phyloP scores from a whole-genome alignment of 2,113 vertebrate species.

The Synodontis membranacea region DNA sequence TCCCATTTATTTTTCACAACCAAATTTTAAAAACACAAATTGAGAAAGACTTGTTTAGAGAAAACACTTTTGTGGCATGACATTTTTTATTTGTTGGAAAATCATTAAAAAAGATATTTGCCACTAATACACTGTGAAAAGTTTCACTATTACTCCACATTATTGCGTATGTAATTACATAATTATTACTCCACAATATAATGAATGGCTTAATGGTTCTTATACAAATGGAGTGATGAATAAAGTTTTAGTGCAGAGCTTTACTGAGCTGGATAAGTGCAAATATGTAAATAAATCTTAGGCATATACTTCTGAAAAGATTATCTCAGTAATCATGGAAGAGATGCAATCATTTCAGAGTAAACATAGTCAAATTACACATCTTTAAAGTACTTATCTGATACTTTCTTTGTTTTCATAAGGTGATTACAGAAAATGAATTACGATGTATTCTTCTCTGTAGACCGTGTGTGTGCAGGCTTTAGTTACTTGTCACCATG shows the following conservation, averaged over 20 bases:
- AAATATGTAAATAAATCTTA: neutral
- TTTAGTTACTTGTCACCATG: neutral
- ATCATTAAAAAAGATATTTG: too few species aligned
- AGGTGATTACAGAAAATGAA: constrained; percentile 21
- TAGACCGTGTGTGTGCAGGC: neutral
- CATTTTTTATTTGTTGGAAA: too few species aligned
- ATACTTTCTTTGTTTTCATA: neutral
- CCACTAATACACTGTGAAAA: too few species aligned
- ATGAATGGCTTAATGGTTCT: neutral
- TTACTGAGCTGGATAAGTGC: neutral
- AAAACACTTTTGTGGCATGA: neutral
- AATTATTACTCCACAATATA: neutral
- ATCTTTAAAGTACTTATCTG: neutral
- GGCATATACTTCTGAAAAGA: neutral
- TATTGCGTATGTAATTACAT: too few species aligned
- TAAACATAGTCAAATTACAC: constrained; percentile 8
- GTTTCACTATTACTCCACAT: too few species aligned
- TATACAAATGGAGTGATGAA: neutral
- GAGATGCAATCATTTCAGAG: neutral
- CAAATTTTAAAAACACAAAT: neutral
- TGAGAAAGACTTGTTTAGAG: neutral
- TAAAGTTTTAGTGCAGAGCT: neutral
- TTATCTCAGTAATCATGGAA: neutral
- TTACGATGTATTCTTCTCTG: neutral
- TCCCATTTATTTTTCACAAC: neutral